A percentile compares a stretch with the other conserved stretches of the same genome.
Evolutionary conservation across 1,140 invertebrate species (phyloP).

Genomic region (Brachystomella parvula): DNA sequence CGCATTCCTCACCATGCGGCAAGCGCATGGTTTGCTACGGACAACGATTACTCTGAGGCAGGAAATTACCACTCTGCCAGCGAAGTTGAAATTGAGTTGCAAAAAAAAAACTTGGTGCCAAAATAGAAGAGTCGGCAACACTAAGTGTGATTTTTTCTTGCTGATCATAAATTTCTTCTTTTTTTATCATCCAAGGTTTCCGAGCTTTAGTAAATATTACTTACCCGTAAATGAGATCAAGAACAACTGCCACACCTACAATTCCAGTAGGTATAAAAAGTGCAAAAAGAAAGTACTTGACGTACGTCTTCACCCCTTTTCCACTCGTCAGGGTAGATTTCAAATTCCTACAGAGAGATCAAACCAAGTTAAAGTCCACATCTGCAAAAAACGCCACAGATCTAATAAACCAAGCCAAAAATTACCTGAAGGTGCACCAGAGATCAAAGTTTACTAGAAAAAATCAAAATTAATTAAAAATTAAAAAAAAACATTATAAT

Average conservation of each 20-base stretch:
- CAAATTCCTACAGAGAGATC: not conserved
- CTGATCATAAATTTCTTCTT: not conserved
- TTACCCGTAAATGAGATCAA: constrained; percentile 7
- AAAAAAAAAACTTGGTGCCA: too few species aligned
- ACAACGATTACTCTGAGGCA: too few species aligned
- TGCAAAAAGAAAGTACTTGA: constrained; percentile 7
- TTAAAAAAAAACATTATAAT: not conserved
- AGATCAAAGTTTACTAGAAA: constrained; percentile 24
- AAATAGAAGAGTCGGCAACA: too few species aligned
- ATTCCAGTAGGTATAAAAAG: not conserved
- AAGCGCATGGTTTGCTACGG: too few species aligned
- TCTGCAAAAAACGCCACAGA: not conserved
- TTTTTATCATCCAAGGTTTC: not conserved
- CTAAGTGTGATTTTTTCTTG: not conserved
- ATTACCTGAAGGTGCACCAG: constrained; percentile 26
- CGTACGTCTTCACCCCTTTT: not conserved
- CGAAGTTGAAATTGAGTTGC: too few species aligned
- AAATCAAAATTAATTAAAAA: constrained; percentile 16
- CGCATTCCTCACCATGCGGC: too few species aligned
- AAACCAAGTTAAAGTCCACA: not conserved
- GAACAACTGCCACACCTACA: not conserved
- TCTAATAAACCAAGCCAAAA: not conserved
- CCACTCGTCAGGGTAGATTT: not conserved
- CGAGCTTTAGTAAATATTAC: not conserved
- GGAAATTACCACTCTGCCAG: too few species aligned